These are phyloP conservation scores for Origma solitaria DNA, from an alignment of 2,113 vertebrate species.

Conservation along the genomic window DNA sequence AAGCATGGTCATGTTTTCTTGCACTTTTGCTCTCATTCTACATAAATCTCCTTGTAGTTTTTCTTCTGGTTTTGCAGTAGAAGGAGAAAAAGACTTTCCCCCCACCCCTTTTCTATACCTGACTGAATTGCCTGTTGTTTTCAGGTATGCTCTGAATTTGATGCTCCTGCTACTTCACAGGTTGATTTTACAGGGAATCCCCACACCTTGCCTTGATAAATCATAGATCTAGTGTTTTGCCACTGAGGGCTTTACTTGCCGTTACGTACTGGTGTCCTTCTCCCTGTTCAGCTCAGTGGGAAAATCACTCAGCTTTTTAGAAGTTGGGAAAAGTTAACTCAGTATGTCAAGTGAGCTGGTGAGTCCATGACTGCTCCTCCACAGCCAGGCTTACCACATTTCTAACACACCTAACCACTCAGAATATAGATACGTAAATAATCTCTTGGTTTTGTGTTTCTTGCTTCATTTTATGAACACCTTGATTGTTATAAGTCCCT, in stretches of 20 bases:
- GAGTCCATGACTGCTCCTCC: background rate
- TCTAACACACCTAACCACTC: background rate
- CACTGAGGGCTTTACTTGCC: background rate
- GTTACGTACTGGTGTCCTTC: background rate
- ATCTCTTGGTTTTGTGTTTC: background rate
- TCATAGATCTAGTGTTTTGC: background rate
- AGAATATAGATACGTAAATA: background rate
- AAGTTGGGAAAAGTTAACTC: background rate
- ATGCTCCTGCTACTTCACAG: background rate
- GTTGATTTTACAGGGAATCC: background rate
- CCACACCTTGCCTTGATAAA: background rate
- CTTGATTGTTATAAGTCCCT: background rate
- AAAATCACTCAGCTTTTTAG: background rate
- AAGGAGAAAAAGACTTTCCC: background rate
- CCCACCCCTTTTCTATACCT: background rate
- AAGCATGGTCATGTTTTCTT: background rate
- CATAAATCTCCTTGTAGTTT: background rate
- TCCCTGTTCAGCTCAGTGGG: background rate
- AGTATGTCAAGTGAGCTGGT: background rate
- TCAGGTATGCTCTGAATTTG: background rate
- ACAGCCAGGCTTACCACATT: background rate
- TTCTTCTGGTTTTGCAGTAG: background rate
- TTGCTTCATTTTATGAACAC: background rate
- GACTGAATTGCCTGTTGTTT: background rate
- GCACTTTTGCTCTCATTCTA: background rate